phyloP scores from a whole-genome alignment of 2,888 invertebrate species.

The Sinotaia quadrata region DNA sequence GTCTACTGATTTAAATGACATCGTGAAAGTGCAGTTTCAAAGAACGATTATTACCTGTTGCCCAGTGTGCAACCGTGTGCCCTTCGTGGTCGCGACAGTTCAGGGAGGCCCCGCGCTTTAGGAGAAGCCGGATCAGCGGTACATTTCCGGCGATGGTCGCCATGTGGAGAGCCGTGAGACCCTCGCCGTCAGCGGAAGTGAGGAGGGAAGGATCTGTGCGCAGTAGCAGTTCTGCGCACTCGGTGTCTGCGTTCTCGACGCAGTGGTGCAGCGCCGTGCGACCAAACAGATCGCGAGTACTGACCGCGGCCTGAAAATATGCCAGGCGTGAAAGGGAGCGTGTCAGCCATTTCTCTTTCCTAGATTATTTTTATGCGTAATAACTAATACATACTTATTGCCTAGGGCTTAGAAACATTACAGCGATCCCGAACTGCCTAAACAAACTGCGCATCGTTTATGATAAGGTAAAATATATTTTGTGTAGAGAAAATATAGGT shows the following conservation, averaged over 20 bases:
- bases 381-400: no score
- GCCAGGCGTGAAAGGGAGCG: not conserved
- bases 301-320: slow-evolving; percentile 47
- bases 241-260: slow-evolving; percentile 79
- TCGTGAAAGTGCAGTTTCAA: not conserved
- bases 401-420: no score
- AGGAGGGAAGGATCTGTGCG: slow-evolving; percentile 80
- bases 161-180: slow-evolving; percentile 94
- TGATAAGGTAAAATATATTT: no score
- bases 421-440: no score
- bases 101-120: slow-evolving; percentile 91
- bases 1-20: not conserved
- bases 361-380: no score
- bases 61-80: slow-evolving; percentile 98
- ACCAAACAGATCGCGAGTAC: slow-evolving; percentile 52
- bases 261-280: slow-evolving; percentile 93
- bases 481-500: no score
- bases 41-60: slow-evolving; percentile 84
- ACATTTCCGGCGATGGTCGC: slow-evolving; percentile 78
- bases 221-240: slow-evolving; percentile 82
- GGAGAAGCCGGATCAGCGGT: slow-evolving; percentile 80
- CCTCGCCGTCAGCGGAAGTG: slow-evolving; percentile 80
- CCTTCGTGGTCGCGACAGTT: slow-evolving; percentile 93
- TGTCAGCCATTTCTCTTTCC: no score
- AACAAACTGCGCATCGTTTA: no score